Percentiles rank a stretch among this genome's conserved stretches.
Evolutionary conservation across 2,888 invertebrate genomes (phyloP).

Genomic region (Icerya purchasi): DNA sequence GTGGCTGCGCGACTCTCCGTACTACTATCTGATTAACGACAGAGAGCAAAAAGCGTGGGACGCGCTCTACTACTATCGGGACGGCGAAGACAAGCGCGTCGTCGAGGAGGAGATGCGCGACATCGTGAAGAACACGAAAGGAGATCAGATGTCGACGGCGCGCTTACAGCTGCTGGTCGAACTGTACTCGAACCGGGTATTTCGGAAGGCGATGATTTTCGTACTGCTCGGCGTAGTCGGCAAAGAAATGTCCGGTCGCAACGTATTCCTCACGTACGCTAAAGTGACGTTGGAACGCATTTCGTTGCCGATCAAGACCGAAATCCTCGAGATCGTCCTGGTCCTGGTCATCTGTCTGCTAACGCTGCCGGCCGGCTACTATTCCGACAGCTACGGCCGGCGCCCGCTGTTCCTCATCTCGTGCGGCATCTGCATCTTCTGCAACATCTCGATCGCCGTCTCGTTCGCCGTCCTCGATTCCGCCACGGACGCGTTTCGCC

Average conservation of each 20-base stretch:
- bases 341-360: background rate
- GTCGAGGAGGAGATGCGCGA: background rate
- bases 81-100: background rate
- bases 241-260: background rate
- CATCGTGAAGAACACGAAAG: background rate
- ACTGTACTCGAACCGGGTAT: background rate
- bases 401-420: background rate
- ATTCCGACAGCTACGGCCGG: background rate
- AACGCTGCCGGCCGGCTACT: background rate
- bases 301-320: background rate
- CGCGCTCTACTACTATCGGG: background rate
- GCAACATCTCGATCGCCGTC: background rate
- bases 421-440: background rate
- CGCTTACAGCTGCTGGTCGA: background rate
- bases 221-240: background rate
- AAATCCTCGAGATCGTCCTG: background rate
- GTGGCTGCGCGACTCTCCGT: background rate
- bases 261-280: background rate
- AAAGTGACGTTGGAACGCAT: background rate
- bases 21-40: background rate
- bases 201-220: background rate
- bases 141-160: background rate
- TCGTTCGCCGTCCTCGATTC: background rate
- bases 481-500: background rate
- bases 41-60: background rate